A percentile compares a stretch with the other conserved stretches of the same genome.
phyloP scores from a whole-genome alignment of 2,888 invertebrate species.

The Synanthedon formicaeformis region DNA sequence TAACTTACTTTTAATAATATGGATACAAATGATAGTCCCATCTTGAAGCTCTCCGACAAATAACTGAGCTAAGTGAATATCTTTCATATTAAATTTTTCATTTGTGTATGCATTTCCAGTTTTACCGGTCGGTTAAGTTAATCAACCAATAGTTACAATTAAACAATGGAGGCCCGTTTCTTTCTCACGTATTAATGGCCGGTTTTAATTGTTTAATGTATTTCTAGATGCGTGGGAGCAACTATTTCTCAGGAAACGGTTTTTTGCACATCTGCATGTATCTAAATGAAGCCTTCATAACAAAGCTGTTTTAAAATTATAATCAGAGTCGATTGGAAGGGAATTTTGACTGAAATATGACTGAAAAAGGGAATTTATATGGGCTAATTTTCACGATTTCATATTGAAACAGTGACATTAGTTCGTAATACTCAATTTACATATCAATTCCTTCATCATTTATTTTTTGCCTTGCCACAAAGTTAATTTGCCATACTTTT shows the following conservation, averaged over 20 bases:
- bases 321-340: too few species aligned
- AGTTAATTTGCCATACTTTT: too few species aligned
- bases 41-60: conserved; percentile 14
- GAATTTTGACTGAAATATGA: too few species aligned
- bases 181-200: conserved; percentile 3
- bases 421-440: too few species aligned
- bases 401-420: too few species aligned
- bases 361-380: too few species aligned
- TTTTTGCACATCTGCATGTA: background rate
- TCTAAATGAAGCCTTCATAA: background rate
- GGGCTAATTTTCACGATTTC: too few species aligned
- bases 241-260: background rate
- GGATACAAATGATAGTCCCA: conserved; percentile 34
- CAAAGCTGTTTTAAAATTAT: too few species aligned
- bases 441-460: too few species aligned
- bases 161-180: conserved; percentile 1
- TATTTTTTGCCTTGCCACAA: too few species aligned
- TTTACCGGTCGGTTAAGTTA: conserved; percentile 24
- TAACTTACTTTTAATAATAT: background rate
- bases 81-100: background rate
- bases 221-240: background rate
- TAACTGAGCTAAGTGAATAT: conserved; percentile 15
- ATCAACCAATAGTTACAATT: conserved; percentile 1
- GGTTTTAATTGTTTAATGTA: conserved; percentile 1
- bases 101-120: conserved; percentile 11